A percentile compares a stretch with the other conserved stretches of the same genome.
Evolutionary conservation across 2,113 vertebrate species (phyloP).

Genomic region (Strigops habroptila): DNA sequence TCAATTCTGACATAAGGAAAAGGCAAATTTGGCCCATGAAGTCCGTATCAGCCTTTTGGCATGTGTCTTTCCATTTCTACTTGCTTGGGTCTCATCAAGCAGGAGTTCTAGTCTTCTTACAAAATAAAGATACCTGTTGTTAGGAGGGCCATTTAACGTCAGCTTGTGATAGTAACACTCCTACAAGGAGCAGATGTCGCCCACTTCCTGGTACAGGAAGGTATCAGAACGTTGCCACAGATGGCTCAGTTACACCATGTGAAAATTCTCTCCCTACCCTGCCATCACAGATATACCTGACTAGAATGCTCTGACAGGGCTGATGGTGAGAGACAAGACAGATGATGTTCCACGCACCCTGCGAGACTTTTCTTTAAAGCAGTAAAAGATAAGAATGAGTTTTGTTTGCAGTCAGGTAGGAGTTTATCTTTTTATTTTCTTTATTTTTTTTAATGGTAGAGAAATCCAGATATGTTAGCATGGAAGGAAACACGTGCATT

Average conservation of each 20-base stretch:
- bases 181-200: slow-evolving; percentile 5
- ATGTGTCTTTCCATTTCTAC: neutral
- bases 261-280: neutral
- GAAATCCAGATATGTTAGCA: neutral
- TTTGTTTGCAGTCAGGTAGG: neutral
- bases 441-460: neutral
- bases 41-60: neutral
- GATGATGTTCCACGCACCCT: neutral
- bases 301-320: neutral
- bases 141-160: neutral
- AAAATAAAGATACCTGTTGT: neutral
- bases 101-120: neutral
- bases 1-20: neutral
- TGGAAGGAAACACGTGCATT: neutral
- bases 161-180: slow-evolving; percentile 41
- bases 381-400: neutral
- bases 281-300: neutral
- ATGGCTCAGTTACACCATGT: neutral
- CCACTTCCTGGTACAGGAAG: neutral
- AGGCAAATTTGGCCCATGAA: neutral
- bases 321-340: neutral
- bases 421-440: neutral
- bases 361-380: neutral
- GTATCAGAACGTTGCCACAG: neutral
- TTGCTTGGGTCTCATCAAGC: neutral